phyloP scores from a whole-genome alignment of 2,113 vertebrate genomes.

The Natator depressus region DNA sequence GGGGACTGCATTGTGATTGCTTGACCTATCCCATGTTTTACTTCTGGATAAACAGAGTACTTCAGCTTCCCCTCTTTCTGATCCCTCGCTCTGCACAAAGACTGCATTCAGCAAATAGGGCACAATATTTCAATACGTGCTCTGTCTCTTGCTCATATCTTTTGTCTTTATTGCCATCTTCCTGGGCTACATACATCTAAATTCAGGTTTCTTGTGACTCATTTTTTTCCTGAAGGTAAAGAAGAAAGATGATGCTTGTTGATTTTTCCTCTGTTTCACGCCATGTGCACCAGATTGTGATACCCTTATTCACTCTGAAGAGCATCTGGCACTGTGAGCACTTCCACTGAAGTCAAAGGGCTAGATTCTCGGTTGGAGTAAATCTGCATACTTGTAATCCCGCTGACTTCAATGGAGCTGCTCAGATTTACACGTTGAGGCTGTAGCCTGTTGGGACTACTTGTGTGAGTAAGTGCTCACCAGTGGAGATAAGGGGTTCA shows the following conservation, averaged over 20 bases:
- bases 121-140: background rate
- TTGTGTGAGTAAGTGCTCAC: background rate
- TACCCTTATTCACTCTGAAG: constrained; percentile 9
- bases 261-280: background rate
- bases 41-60: constrained; percentile 64
- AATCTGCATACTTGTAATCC: constrained; percentile 27
- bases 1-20: constrained; percentile 52
- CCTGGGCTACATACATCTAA: background rate
- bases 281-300: constrained; percentile 9
- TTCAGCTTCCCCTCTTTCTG: constrained; percentile 36
- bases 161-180: constrained; percentile 18
- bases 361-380: constrained; percentile 4
- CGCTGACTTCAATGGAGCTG: constrained; percentile 27
- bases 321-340: background rate
- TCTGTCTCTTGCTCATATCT: constrained; percentile 35
- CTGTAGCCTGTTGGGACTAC: background rate
- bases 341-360: constrained; percentile 16
- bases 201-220: background rate
- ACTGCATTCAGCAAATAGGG: constrained; percentile 54
- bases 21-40: constrained; percentile 67
- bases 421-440: constrained; percentile 13
- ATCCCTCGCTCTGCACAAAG: constrained; percentile 45
- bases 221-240: background rate
- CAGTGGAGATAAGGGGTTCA: background rate
- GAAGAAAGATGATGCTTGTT: accelerated